These are phyloP conservation scores for Hassar affinis DNA, from an alignment of 2,113 vertebrate genomes.

Conservation along the genomic window DNA sequence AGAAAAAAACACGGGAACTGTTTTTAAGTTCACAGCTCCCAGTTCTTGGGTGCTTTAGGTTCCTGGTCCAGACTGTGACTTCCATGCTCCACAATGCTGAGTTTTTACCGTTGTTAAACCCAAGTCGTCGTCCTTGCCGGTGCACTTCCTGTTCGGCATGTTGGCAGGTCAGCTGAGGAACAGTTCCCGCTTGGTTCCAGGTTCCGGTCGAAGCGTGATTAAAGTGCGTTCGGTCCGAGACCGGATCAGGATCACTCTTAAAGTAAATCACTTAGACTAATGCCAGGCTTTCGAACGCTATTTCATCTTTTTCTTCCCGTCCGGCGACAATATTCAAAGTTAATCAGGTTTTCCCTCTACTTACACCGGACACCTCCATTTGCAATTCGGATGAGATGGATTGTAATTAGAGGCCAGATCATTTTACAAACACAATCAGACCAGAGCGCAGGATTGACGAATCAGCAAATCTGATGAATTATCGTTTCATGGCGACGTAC, in stretches of 20 bases:
- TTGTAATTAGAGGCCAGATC: constrained; percentile 72
- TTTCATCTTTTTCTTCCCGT: constrained; percentile 38
- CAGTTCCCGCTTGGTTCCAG: neutral
- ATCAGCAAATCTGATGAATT: constrained; percentile 73
- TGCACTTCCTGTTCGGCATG: too few relatives aligned
- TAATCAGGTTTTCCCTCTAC: constrained; percentile 67
- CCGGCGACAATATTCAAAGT: constrained; percentile 64
- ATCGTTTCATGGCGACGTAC: constrained; percentile 61
- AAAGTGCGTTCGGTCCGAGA: constrained; percentile 28
- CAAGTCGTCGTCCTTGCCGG: too few relatives aligned
- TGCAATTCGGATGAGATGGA: constrained; percentile 71
- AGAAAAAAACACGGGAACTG: too few relatives aligned
- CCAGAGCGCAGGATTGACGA: constrained; percentile 74
- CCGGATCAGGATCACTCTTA: constrained; percentile 38
- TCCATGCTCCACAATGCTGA: too few relatives aligned
- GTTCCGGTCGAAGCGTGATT: constrained; percentile 31
- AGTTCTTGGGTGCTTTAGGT: neutral
- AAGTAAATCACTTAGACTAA: constrained; percentile 49
- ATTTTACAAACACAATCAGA: constrained; percentile 67
- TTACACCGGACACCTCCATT: constrained; percentile 70
- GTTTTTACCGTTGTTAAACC: too few relatives aligned
- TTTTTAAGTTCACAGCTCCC: neutral
- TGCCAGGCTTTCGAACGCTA: constrained; percentile 28
- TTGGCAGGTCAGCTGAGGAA: too few relatives aligned
- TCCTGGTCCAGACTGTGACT: too few relatives aligned